Evolutionary conservation across 2,888 invertebrate genomes (phyloP).

Genomic region (Lypha dubia): DNA sequence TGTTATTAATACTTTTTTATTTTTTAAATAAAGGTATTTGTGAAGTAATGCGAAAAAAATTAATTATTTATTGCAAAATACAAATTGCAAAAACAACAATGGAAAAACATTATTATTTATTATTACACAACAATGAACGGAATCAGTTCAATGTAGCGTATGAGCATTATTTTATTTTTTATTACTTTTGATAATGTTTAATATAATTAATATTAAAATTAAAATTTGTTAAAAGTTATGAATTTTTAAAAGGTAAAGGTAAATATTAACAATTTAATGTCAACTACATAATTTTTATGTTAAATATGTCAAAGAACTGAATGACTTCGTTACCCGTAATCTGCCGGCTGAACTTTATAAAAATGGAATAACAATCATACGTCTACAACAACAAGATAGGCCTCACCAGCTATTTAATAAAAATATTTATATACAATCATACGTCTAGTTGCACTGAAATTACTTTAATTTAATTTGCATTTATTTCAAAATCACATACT

Average conservation of each 20-base stretch:
- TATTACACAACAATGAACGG: constrained; percentile 13
- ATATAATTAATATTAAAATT: constrained; percentile 60
- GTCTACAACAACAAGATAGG: too few relatives aligned
- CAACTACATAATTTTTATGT: background rate
- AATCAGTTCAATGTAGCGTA: constrained; percentile 64
- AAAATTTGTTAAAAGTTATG: background rate
- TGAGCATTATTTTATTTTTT: constrained; percentile 56
- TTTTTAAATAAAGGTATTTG: constrained; percentile 42
- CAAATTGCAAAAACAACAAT: background rate
- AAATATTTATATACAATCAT: too few relatives aligned
- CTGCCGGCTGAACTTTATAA: background rate
- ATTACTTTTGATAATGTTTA: constrained; percentile 34
- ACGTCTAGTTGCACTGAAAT: too few relatives aligned
- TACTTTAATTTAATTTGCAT: too few relatives aligned
- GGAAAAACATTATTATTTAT: constrained; percentile 5
- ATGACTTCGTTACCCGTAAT: background rate
- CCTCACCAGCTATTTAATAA: too few relatives aligned
- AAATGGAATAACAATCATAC: constrained; percentile 18
- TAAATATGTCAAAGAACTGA: constrained; percentile 3
- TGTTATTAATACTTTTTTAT: constrained; percentile 66
- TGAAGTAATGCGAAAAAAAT: constrained; percentile 25
- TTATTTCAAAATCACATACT: background rate
- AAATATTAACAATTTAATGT: constrained; percentile 27
- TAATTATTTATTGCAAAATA: constrained; percentile 45
- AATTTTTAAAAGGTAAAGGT: background rate